phyloP scores from a whole-genome alignment of 1,140 invertebrate genomes.

The Camponotus pennsylvanicus region DNA sequence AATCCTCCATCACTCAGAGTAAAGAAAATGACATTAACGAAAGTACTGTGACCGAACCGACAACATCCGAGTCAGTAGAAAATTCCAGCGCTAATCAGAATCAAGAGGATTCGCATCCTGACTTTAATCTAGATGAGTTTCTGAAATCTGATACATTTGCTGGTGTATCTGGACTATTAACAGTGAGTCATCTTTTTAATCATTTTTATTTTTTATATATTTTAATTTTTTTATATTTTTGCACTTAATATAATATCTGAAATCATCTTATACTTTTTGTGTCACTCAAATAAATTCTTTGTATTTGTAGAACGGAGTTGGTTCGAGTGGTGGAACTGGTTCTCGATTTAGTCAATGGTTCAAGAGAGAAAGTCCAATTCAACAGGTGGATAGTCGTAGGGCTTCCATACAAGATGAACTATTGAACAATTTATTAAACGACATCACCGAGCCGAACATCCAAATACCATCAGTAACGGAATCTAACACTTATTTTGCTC shows the following conservation, averaged over 20 bases:
- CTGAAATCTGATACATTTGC: constrained; percentile 90
- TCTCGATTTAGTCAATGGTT: constrained; percentile 90
- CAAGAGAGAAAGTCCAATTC: constrained; percentile 87
- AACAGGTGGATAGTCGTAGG: constrained; percentile 86
- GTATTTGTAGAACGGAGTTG: constrained; percentile 86
- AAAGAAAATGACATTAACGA: constrained; percentile 71
- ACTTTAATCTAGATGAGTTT: constrained; percentile 92
- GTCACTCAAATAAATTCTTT: constrained; percentile 32
- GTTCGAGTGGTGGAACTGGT: constrained; percentile 85
- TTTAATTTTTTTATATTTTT: constrained; percentile 24
- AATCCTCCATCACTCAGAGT: constrained; percentile 64
- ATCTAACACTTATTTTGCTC: constrained; percentile 88
- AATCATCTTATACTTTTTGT: not conserved
- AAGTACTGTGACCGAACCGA: constrained; percentile 72
- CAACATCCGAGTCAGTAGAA: constrained; percentile 69
- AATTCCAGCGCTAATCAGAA: constrained; percentile 69
- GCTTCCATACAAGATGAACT: constrained; percentile 89
- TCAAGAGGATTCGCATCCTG: constrained; percentile 78
- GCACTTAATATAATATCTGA: not conserved
- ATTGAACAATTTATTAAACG: constrained; percentile 89
- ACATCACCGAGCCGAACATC: constrained; percentile 87
- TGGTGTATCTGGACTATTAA: constrained; percentile 87
- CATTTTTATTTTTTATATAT: not conserved
- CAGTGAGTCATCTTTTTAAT: constrained; percentile 83
- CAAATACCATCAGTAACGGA: constrained; percentile 86